These are phyloP conservation scores for Unio delphinus DNA, from an alignment of 2,888 invertebrate species.

Conservation along the genomic window DNA sequence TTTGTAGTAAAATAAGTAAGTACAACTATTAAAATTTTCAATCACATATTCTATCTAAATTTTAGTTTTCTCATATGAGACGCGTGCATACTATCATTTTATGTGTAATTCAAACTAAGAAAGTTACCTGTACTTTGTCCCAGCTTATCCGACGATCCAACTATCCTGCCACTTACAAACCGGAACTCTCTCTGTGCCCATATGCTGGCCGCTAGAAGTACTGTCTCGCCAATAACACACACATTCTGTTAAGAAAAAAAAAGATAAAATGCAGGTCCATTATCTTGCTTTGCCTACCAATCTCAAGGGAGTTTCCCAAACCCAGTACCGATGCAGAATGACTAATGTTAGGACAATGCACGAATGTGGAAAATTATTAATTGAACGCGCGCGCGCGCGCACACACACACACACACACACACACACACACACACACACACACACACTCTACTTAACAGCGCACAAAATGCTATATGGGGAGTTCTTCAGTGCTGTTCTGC, in stretches of 20 bases:
- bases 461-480: no score
- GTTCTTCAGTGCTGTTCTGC: no score
- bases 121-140: conserved; percentile 50
- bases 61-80: no score
- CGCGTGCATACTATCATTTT: neutral
- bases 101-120: neutral
- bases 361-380: no score
- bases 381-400: no score
- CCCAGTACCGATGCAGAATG: no score
- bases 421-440: no score
- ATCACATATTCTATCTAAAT: neutral
- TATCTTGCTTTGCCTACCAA: no score
- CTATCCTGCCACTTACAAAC: conserved; percentile 55
- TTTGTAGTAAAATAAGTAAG: neutral
- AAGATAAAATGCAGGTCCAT: neutral
- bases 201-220: conserved; percentile 51
- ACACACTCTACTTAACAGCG: no score
- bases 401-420: no score
- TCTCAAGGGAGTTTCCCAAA: no score
- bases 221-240: conserved; percentile 51
- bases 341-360: no score
- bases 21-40: neutral
- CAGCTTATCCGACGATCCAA: conserved; percentile 50
- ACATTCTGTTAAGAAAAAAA: conserved; percentile 40
- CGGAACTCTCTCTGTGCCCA: conserved; percentile 41